Base-by-base conservation (phyloP, 2,113 vertebrate species). In the Cheirogaleus medius region DNA sequence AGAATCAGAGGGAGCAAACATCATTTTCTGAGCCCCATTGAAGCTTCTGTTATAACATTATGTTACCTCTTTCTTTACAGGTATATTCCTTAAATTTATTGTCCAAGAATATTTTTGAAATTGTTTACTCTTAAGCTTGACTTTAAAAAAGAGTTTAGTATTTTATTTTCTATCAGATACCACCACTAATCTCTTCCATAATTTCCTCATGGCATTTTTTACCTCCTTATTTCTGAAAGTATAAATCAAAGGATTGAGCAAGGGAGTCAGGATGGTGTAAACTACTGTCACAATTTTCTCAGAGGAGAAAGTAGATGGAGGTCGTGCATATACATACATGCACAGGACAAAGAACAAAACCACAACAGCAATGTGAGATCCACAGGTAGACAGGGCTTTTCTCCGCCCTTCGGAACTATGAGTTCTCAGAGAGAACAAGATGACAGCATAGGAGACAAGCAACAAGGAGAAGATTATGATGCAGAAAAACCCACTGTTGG, bases 241-340 rank as follows among this genome's bases (percentile, higher is more conserved):
- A 1, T 98, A 98, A 71, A 98, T 97, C 54, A 97, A 47, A 54
- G 97, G 97, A 76, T 97, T 97, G 39, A 97, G 25, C 20, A 97
- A 49, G 0, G 97, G 98, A 49, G 96, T 93, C 15, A 97, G 3
- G 8, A 95, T 76, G 34, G 91, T 96, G 12, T 95, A 98, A 93
- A 98, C 91, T 37, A 97, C 18, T 5, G 91, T 32, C 12, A 95
- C 73, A 10, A n/a, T 92, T 82, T 97, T 97, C 17, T 96, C 88
- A 54, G 82, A 93, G 17, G 77, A 92, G 20, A 89, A 96, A 13
- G 81, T 12, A 39, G 81, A 63, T 29, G 54, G 49, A 27, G 92
- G 71, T 4, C 44, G 3, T 17, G 34, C 52, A 47, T 96, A 96
- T 8, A 52, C 49, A 49, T 87, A 91, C 44, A 97, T 90, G 14